Percentiles rank a stretch among this genome's conserved stretches.
These are phyloP conservation scores for Stegastes partitus DNA, from an alignment of 2,113 vertebrate species.

Conservation along the genomic window DNA sequence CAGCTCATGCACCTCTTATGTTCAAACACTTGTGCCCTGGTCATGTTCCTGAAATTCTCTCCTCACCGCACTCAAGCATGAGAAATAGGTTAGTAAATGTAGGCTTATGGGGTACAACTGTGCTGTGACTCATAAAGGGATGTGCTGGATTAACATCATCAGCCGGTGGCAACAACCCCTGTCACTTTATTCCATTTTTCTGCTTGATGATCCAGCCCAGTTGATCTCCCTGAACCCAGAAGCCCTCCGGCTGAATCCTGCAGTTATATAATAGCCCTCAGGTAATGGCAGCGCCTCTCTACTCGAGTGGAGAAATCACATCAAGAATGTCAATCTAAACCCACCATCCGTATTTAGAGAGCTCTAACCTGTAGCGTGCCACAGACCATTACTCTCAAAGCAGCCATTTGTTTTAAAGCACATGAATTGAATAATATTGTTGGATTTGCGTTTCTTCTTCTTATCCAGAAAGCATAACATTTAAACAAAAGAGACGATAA, in stretches of 20 bases:
- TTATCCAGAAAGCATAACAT: not conserved
- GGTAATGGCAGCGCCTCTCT: conserved; percentile 63
- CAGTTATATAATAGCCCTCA: conserved; percentile 64
- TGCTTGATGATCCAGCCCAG: conserved; percentile 68
- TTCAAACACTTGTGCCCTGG: not conserved
- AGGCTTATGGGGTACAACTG: conserved; percentile 38
- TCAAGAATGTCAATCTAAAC: conserved; percentile 61
- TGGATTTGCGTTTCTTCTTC: not conserved
- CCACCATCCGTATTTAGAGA: conserved; percentile 53
- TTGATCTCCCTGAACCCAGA: conserved; percentile 68
- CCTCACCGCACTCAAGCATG: not conserved
- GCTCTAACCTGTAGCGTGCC: conserved; percentile 61
- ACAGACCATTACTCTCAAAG: conserved; percentile 43
- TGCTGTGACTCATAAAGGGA: conserved; percentile 47
- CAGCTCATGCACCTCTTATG: not conserved
- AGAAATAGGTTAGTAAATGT: conserved; percentile 44
- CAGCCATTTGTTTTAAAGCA: conserved; percentile 27
- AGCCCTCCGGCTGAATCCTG: conserved; percentile 56
- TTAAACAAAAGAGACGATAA: conserved; percentile 10
- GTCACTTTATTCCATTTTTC: conserved; percentile 75
- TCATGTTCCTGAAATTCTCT: not conserved
- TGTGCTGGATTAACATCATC: conserved; percentile 65
- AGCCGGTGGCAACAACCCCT: conserved; percentile 58
- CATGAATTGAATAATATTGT: conserved; percentile 23
- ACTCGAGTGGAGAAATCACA: conserved; percentile 69